Conservation (phyloP, 2,888 invertebrate species). For the Rambutsinella grinnellia region DNA sequence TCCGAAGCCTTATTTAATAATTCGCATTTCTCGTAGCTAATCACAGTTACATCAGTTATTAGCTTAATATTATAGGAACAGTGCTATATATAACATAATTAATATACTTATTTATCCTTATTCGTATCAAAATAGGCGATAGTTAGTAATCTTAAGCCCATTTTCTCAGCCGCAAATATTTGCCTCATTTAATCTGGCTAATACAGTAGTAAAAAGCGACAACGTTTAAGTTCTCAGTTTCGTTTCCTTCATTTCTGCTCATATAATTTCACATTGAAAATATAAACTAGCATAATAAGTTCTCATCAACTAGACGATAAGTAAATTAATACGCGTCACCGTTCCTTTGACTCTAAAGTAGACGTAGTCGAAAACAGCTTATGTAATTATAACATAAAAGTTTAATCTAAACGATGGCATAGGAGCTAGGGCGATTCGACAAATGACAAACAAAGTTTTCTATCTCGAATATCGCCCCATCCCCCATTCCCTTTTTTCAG, state of each 20-base stretch:
- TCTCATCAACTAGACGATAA: too few species aligned
- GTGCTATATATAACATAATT: slow-evolving; percentile 11
- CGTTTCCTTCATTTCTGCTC: slow-evolving; percentile 8
- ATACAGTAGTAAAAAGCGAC: slow-evolving; percentile 30
- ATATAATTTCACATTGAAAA: too few species aligned
- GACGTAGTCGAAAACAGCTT: too few species aligned
- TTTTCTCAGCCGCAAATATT: neutral
- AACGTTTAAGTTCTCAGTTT: slow-evolving; percentile 34
- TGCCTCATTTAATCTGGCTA: too few species aligned
- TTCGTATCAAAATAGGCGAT: neutral
- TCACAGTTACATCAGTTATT: slow-evolving; percentile 41
- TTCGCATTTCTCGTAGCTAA: too few species aligned
- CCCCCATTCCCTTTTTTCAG: slow-evolving; percentile 94
- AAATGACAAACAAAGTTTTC: slow-evolving; percentile 78
- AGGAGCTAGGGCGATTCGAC: neutral
- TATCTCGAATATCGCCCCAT: slow-evolving; percentile 95
- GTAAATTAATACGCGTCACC: too few species aligned
- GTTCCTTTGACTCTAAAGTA: too few species aligned
- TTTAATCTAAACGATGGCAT: too few species aligned
- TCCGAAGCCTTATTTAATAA: neutral
- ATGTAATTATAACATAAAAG: too few species aligned
- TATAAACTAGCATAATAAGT: neutral
- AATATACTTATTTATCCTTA: neutral
- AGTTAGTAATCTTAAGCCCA: neutral
- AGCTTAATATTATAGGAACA: slow-evolving; percentile 24